Conservation (phyloP, 2,888 invertebrate species). For the Euproctis similis region DNA sequence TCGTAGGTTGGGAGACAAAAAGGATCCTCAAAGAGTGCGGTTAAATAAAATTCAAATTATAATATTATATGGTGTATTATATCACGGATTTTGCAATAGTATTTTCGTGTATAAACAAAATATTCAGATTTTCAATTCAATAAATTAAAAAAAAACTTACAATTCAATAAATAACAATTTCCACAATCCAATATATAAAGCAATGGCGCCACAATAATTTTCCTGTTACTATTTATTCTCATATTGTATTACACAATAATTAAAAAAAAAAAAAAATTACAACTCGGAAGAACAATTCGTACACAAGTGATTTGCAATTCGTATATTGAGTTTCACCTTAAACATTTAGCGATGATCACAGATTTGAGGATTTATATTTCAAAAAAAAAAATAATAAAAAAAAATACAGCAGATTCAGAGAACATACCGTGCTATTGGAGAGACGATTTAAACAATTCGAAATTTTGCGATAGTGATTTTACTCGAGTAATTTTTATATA, state of each 20-base stretch:
- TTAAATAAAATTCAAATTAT: constrained; percentile 61
- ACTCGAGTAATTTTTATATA: constrained; percentile 71
- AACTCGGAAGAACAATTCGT: constrained; percentile 19
- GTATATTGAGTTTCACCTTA: constrained; percentile 61
- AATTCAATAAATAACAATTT: constrained; percentile 73
- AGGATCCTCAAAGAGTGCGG: too few relatives aligned
- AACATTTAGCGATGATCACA: constrained; percentile 73
- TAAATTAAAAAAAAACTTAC: constrained; percentile 72
- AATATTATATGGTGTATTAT: constrained; percentile 74
- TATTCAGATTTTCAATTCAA: constrained; percentile 67
- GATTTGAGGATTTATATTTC: constrained; percentile 74
- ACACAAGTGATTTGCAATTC: constrained; percentile 42
- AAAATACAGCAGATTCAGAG: constrained; percentile 73
- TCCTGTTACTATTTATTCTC: constrained; percentile 35
- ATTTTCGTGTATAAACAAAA: constrained; percentile 72
- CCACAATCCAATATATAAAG: constrained; percentile 59
- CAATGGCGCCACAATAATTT: constrained; percentile 60
- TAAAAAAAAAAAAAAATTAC: constrained; percentile 13
- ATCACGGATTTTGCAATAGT: constrained; percentile 76
- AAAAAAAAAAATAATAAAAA: too few relatives aligned
- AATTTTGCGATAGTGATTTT: constrained; percentile 71
- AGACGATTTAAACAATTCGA: constrained; percentile 69
- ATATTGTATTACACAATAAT: constrained; percentile 21
- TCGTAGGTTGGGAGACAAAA: too few relatives aligned
- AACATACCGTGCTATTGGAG: constrained; percentile 73